Evolutionary conservation across 2,113 vertebrate species (phyloP).

Genomic region (Sciurus niger): DNA sequence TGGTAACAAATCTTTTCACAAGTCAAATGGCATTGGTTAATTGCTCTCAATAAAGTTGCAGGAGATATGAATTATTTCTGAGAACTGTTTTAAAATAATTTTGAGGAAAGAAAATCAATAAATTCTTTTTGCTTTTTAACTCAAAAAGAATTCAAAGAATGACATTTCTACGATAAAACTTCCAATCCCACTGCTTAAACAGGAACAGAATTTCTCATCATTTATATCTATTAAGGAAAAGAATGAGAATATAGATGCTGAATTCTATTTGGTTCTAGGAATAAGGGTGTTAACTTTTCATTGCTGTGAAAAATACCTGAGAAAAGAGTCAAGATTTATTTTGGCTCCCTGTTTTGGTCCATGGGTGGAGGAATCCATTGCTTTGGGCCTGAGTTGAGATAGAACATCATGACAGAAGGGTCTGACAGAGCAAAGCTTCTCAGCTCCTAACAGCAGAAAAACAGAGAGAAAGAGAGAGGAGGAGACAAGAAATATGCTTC

Average conservation of each 20-base stretch:
- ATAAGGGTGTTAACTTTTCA: background rate
- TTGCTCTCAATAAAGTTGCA: background rate
- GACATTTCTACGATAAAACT: conserved; percentile 49
- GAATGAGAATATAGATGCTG: background rate
- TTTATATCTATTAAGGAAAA: conserved; percentile 18
- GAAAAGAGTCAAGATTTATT: no score
- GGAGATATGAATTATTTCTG: background rate
- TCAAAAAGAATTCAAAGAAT: conserved; percentile 62
- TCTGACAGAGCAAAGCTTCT: no score
- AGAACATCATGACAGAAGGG: no score
- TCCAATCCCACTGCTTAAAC: conserved; percentile 49
- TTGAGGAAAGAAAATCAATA: conserved; percentile 10
- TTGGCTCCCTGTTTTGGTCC: no score
- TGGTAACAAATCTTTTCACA: conserved; percentile 59
- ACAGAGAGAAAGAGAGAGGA: no score
- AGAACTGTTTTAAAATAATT: conserved; percentile 30
- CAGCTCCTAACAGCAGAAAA: no score
- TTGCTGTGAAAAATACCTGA: no score
- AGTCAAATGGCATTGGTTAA: conserved; percentile 33
- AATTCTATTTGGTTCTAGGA: conserved; percentile 5
- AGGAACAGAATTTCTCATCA: conserved; percentile 48
- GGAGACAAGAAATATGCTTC: no score
- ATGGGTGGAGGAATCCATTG: no score
- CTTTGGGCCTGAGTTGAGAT: no score
- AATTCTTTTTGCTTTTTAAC: conserved; percentile 38